These are phyloP conservation scores for Folsomia manolachei DNA, from an alignment of 2,888 invertebrate species.

Conservation along the genomic window DNA sequence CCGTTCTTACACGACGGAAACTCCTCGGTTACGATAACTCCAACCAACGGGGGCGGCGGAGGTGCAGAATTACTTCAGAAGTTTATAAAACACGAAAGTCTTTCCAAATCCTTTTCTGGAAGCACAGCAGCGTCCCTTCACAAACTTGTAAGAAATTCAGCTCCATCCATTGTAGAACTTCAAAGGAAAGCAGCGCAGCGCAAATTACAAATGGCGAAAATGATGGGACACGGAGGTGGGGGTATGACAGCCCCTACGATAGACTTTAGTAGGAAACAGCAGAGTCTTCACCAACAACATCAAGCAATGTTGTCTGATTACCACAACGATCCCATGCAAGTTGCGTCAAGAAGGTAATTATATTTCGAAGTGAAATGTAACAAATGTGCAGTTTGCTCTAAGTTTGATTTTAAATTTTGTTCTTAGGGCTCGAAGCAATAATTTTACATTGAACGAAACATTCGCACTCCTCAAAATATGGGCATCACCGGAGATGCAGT, in stretches of 20 bases:
- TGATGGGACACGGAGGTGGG: constrained; percentile 45
- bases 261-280: constrained; percentile 36
- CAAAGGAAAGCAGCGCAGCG: constrained; percentile 44
- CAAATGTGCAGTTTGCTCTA: no score
- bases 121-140: constrained; percentile 30
- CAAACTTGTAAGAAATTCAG: constrained; percentile 32
- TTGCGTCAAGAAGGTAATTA: constrained; percentile 45
- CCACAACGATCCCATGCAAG: constrained; percentile 48
- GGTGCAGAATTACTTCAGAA: not conserved
- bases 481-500: constrained; percentile 51
- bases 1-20: constrained; percentile 49
- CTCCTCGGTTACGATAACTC: constrained; percentile 42
- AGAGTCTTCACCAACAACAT: constrained; percentile 18
- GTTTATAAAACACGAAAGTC: not conserved
- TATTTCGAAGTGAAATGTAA: no score
- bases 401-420: no score
- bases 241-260: constrained; percentile 24
- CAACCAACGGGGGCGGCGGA: constrained; percentile 18
- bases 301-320: constrained; percentile 24
- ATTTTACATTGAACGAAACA: constrained; percentile 50
- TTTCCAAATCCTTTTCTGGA: constrained; percentile 24
- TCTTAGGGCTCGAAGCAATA: constrained; percentile 50
- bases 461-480: constrained; percentile 50
- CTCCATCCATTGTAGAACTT: constrained; percentile 21
- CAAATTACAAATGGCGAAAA: constrained; percentile 48